Evolutionary conservation across 2,113 vertebrate species (phyloP).

Genomic region (Apodemus sylvaticus): DNA sequence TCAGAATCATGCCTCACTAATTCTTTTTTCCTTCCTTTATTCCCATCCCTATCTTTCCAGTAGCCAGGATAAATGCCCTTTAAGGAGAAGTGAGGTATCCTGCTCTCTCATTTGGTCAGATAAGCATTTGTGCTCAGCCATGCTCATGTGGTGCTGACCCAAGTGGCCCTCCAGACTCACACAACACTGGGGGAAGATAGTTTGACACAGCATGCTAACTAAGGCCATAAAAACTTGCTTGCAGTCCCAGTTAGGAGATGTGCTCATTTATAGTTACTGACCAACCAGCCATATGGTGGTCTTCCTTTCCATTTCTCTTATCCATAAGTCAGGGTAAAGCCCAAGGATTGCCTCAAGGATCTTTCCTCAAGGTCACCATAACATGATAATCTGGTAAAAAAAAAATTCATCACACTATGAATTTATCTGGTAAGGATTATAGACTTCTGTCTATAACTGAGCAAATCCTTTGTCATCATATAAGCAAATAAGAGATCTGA

Average conservation of each 20-base stretch:
- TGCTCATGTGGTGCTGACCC: too few species aligned
- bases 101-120: neutral
- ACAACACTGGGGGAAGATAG: neutral
- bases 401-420: neutral
- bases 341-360: neutral
- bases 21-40: neutral
- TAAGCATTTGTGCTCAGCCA: neutral
- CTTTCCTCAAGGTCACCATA: neutral
- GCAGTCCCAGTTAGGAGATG: neutral
- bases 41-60: neutral
- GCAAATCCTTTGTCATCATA: neutral
- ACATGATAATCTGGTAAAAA: neutral
- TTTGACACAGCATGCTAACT: neutral
- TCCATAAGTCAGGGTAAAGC: neutral
- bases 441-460: neutral
- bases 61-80: neutral
- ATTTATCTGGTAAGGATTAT: neutral
- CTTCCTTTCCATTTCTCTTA: neutral
- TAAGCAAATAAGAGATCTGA: neutral
- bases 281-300: neutral
- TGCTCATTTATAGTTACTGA: neutral
- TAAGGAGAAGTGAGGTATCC: neutral
- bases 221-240: neutral
- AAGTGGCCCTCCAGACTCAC: neutral
- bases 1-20: neutral